Evolutionary conservation across 2,797 vertebrate genomes (phyloP), one percentile per base, ranked within the genome.

Genomic region (Neoniphon sammara): DNA sequence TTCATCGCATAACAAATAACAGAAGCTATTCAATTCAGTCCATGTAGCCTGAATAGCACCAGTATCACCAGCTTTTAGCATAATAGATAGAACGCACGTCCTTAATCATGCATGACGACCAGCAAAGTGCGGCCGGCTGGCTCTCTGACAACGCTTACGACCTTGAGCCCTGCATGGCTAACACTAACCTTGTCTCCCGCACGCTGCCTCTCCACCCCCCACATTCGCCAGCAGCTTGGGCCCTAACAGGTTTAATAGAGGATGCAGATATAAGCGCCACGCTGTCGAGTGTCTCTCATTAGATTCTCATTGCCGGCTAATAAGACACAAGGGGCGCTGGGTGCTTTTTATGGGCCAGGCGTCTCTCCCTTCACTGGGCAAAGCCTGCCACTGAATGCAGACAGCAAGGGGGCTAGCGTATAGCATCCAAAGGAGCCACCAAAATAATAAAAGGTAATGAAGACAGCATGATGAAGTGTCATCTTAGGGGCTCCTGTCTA

Each of bases 371-470:
- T 20, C 53, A 5, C 46, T 14, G 9, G 21, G 7, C 11, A 12
- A 1, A 3, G 31, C 64, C 72, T 58, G 62, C 70, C 62, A 11
- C 3, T 53, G 67, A 59, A 27, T 47, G 54, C 46, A n/a, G 27
- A 60, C 47, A 14, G 21, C 0, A 11, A 47, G 53, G 23, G 23
- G 52, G 36, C 50, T 27, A 31, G 68, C 34, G 7, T 4, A 18
- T 2, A 46, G 9, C 76, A 66, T 83, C 54, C 66, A 56, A 59
- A 70, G 53, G 42, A 84, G 70, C 11, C 54, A 14, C 27, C 10
- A 47, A 50, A 78, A 54, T 75, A 79, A 86, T 88, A 81, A 84
- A 85, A 82, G 1, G 49, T 81, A 85, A 82, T 85, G 82, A 77
- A 70, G 73, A 79, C 59, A 79, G 64, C 70, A 73, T 39, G 62